phyloP scores from a whole-genome alignment of 2,113 vertebrate species.

The Alethe castanea region DNA sequence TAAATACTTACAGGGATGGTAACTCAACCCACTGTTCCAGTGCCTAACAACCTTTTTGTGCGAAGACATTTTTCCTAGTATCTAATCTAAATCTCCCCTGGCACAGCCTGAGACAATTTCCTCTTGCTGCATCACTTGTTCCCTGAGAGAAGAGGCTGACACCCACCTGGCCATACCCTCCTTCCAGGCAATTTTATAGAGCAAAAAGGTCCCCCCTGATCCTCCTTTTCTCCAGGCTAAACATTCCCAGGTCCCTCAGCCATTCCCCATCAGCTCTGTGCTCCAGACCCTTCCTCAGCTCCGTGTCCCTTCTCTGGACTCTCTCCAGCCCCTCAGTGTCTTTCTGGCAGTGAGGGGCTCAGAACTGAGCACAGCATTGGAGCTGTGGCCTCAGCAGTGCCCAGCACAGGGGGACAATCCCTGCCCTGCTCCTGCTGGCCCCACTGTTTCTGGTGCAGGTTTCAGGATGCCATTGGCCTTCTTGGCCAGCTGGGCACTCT shows the following conservation, averaged over 20 bases:
- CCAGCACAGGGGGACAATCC: accelerated
- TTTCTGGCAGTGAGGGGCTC: accelerated
- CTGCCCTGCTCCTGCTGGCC: neutral
- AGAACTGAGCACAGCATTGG: accelerated
- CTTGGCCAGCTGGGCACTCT: neutral
- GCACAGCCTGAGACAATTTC: neutral
- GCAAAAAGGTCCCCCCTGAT: no score
- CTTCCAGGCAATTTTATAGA: no score
- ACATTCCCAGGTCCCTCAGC: no score
- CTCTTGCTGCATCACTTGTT: no score
- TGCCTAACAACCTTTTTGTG: neutral
- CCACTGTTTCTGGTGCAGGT: accelerated
- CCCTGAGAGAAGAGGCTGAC: no score
- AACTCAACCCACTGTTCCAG: neutral
- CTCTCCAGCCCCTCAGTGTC: accelerated
- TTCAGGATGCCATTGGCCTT: accelerated
- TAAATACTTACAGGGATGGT: neutral
- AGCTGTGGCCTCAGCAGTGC: neutral
- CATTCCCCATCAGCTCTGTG: no score
- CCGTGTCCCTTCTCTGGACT: accelerated
- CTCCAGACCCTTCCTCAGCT: no score
- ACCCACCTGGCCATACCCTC: no score
- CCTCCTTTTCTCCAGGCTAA: no score
- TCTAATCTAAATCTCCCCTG: neutral
- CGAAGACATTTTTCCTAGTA: neutral